Evolutionary conservation across 2,113 vertebrate species (phyloP), one percentile per base, ranked within the genome.

Genomic region (Chloroceryle aenea): DNA sequence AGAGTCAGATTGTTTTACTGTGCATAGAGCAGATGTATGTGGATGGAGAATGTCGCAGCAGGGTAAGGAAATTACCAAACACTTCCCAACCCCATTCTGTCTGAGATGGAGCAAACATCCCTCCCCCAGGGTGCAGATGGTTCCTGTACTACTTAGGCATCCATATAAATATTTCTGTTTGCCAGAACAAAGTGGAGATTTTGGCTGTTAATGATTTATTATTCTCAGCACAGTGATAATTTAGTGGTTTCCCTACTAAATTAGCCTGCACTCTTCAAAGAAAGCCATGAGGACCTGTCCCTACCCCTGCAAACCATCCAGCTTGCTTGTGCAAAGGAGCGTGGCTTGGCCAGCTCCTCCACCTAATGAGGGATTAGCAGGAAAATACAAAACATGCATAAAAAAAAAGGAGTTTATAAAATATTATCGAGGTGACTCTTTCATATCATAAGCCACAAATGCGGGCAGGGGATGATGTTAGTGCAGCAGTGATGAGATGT

Each of bases 111-210:
- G 90, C 88, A 93, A 86, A 88, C 16, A 4, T 69, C 19, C 6
- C 71, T 62, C 85, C 76, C 71, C 64, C 4, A 32, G 87, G 94
- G 90, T 87, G 90, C 95, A 95, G 92, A 90, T 95, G 90, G 88
- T 94, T 95, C 92, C 95, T 95, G 93, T 63, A 58, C 66, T 85
- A 32, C 87, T 90, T 32, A 45, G 52, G 76, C 90, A 68, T 91
- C 83, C 73, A n/a, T 14, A 72, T 67, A 94, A 96, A 67, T 89
- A 52, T 72, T 96, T 84, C 79, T 96, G 77, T 81, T 94, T 93
- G 90, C 88, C 82, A 89, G 82, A 81, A 56, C 14, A 42, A 78
- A 87, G 62, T 1, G 0, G 85, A 85, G 63, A 40, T 81, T 95
- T 95, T 34, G 82, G 13, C 67, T 52, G 50, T 34, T 74, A 61